Base-by-base conservation (phyloP, 30 jellyfish, hydroid and myxozoan genomes). In the Hydra vulgaris region DNA sequence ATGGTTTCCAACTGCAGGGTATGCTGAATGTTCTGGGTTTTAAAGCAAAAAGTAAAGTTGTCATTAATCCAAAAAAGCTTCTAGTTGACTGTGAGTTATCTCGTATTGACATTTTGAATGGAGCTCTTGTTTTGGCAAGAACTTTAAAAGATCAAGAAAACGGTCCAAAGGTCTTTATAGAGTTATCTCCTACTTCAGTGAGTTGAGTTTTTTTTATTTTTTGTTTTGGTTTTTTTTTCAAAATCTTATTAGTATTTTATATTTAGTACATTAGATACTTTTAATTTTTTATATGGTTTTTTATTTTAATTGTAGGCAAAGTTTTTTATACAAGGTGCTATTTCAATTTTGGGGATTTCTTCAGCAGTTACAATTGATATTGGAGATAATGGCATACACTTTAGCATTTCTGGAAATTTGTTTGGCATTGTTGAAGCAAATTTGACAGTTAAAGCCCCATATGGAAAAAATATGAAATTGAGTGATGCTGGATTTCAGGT, bases 391-490 rank as follows among this genome's bases (percentile, higher is more conserved):
- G 89, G 89, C 52, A 72, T 76, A 78, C 27, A 80, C 24, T 89
- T 89, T 52, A 53, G n/a, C 27, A 78, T 82, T 22, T 78, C 78
- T 69, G 96, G 96, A 68, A 84, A 78, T 24, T 74, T 89, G 78
- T 89, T 89, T 53, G 79, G 82, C 23, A 17, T 89, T 66, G 23
- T 89, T 71, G 88, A 77, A 23, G 92, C 96, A 3, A 89, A 89
- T 75, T 16, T 89, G 66, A 83, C 95, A 26, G 88, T 89, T 18
- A 81, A 74, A 18, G 95, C 94, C 26, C 88, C 88, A 18, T 79
- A 76, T 71, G 84, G 84, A 5, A 23, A 54, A 73, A 73, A 73
- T 24, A 72, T 73, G 76, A 76, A 56, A 80, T n/a, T 81, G 18
- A 90, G 81, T 23, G 81, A 74, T 0, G 95, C 95, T 40, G 86